phyloP scores from a whole-genome alignment of 2,797 vertebrate genomes.

The Gymnothorax reevesii region DNA sequence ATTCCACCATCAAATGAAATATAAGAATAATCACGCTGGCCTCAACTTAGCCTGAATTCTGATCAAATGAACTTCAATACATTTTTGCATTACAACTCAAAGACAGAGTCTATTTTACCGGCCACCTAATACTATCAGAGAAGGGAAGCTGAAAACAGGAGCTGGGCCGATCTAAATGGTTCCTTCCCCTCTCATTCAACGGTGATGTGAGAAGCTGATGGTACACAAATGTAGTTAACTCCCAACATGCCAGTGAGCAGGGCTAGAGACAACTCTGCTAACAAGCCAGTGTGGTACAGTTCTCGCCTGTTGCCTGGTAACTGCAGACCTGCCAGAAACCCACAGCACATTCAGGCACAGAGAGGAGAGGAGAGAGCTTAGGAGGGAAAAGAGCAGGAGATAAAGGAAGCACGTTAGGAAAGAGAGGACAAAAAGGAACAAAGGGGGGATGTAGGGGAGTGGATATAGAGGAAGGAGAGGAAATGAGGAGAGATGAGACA shows the following conservation, averaged over 20 bases:
- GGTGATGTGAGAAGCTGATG: constrained; percentile 63
- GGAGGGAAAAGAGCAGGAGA: background rate
- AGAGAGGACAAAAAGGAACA: background rate
- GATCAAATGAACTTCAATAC: background rate
- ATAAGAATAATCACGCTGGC: background rate
- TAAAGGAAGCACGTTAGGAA: too few relatives aligned
- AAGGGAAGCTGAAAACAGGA: background rate
- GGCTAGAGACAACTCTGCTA: background rate
- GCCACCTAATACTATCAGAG: background rate
- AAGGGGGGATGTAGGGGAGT: too few relatives aligned
- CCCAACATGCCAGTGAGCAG: constrained; percentile 1
- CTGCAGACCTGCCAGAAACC: constrained; percentile 67
- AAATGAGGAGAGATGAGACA: background rate
- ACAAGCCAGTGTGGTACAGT: constrained; percentile 56
- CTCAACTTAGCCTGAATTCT: background rate
- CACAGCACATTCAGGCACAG: constrained; percentile 48
- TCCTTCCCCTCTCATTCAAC: constrained; percentile 49
- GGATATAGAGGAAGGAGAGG: background rate
- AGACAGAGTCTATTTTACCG: background rate
- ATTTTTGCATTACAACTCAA: background rate
- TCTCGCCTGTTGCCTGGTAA: constrained; percentile 80
- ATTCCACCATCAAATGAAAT: background rate
- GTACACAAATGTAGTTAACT: constrained; percentile 68
- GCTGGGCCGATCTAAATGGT: background rate
- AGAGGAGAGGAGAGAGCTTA: constrained; percentile 37